A percentile compares a stretch with the other conserved stretches of the same genome.
phyloP scores from a whole-genome alignment of 2,888 invertebrate genomes.

The Metellina segmentata region DNA sequence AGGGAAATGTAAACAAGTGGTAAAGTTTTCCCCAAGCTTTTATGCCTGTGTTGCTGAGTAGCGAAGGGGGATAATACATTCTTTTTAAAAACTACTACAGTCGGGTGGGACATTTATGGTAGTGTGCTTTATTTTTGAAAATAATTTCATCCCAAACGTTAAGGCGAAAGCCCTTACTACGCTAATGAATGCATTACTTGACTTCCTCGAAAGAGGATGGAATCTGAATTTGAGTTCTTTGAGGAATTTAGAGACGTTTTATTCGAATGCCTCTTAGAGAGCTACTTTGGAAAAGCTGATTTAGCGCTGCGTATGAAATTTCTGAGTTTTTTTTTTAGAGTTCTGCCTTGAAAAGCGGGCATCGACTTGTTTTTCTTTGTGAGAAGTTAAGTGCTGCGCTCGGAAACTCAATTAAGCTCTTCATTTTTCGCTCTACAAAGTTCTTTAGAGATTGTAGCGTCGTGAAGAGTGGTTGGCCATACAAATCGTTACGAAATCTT shows the following conservation, averaged over 20 bases:
- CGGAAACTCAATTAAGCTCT: background rate
- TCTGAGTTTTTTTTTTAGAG: background rate
- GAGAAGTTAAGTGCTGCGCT: background rate
- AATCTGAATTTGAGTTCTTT: background rate
- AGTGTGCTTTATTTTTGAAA: background rate
- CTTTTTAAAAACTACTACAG: background rate
- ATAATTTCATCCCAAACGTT: slow-evolving; percentile 32
- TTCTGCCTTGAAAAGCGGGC: background rate
- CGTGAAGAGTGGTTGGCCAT: no score
- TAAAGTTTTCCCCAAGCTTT: slow-evolving; percentile 18
- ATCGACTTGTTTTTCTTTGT: background rate
- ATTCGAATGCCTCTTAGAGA: slow-evolving; percentile 17
- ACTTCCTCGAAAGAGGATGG: slow-evolving; percentile 1
- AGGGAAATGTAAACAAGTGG: slow-evolving; percentile 31
- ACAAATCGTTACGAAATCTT: no score
- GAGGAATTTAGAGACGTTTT: background rate
- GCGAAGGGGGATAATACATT: slow-evolving; percentile 26
- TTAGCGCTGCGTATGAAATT: slow-evolving; percentile 9
- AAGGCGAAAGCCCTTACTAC: slow-evolving; percentile 9
- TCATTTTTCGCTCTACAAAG: no score
- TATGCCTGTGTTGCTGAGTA: slow-evolving; percentile 2
- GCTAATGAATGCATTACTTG: slow-evolving; percentile 49
- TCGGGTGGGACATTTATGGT: background rate
- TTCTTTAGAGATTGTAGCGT: no score
- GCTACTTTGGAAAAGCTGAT: slow-evolving; percentile 25